Conservation (phyloP, 2,888 invertebrate species). For the Oligia strigilis region DNA sequence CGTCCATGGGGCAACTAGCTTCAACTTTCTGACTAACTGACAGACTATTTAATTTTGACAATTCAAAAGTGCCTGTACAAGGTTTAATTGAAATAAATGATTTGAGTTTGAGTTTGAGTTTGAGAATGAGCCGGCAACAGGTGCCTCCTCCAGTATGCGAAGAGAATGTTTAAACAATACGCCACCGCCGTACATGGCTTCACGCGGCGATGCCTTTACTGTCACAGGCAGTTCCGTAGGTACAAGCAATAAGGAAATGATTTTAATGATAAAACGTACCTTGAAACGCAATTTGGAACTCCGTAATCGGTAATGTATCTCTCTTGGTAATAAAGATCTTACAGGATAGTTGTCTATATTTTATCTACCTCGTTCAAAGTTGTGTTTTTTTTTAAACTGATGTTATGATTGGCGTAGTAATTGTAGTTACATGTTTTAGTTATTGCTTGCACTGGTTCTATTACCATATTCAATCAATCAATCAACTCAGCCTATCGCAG, state of each 20-base stretch:
- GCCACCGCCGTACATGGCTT: constrained; percentile 1
- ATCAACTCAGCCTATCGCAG: too few relatives aligned
- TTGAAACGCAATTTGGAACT: constrained; percentile 27
- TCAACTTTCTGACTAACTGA: too few relatives aligned
- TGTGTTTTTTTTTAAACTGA: neutral
- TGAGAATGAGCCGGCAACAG: constrained; percentile 46
- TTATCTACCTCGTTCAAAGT: neutral
- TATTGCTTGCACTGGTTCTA: neutral
- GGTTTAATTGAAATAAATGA: too few relatives aligned
- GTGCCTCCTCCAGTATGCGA: constrained; percentile 20
- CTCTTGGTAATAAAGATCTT: neutral
- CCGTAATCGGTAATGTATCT: constrained; percentile 4
- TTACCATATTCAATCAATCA: neutral
- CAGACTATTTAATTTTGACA: too few relatives aligned
- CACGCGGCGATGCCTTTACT: constrained; percentile 10
- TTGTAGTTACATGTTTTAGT: neutral
- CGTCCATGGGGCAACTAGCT: too few relatives aligned
- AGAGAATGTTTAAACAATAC: constrained; percentile 29
- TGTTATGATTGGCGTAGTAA: neutral
- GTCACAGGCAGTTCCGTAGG: neutral
- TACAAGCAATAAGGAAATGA: constrained; percentile 43
- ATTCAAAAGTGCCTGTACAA: too few relatives aligned
- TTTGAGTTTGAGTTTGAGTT: too few relatives aligned
- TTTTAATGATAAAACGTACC: constrained; percentile 31
- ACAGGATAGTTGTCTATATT: neutral